Evolutionary conservation across 2,888 invertebrate genomes (phyloP), one percentile per base, ranked within the genome.

Genomic region (Anoplius nigerrimus): DNA sequence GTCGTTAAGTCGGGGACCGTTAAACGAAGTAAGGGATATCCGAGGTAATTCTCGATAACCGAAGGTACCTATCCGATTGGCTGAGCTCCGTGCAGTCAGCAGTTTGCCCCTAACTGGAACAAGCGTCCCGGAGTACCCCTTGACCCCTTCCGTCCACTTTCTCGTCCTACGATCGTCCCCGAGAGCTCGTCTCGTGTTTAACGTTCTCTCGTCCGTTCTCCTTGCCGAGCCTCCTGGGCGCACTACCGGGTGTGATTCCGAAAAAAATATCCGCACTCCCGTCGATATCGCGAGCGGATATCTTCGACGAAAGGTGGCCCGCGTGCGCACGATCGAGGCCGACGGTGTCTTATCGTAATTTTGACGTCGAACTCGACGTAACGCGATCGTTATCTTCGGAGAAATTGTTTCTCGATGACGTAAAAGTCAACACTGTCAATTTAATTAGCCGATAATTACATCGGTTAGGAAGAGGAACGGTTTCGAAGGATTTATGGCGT

Each of bases 81-180:
- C 74, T 56, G 56, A 53, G 16, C 62, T 34, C 52, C 55, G 57
- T 46, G 56, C 48, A 74, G 75, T 76, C 72, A 75, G 76, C 75
- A 76, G 72, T 72, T 75, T 69, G 62, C 63, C 34, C 67, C 67
- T 72, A 76, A 75, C 75, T 76, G 70, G 75, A 73, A 71, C 76
- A 64, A 76, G 75, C 72, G 55, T 61, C 59, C 53, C 53, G 54
- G 64, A 76, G 76, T 69, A 60, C 71, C 64, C 72, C 80, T 80
- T 79, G 78, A 80, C 76, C 77, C 72, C 58, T 74, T 68, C 75
- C 62, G 67, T 62, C 75, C 70, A 70, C 68, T 75, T 66, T 72
- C 65, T 46, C 66, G 52, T 63, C 66, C 64, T 54, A 66, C 72
- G 69, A 68, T 69, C 72, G 55, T 70, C 66, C 21, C 62, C 56